Evolutionary conservation across 1,140 invertebrate genomes (phyloP).

Genomic region (Polypedilum pembai): DNA sequence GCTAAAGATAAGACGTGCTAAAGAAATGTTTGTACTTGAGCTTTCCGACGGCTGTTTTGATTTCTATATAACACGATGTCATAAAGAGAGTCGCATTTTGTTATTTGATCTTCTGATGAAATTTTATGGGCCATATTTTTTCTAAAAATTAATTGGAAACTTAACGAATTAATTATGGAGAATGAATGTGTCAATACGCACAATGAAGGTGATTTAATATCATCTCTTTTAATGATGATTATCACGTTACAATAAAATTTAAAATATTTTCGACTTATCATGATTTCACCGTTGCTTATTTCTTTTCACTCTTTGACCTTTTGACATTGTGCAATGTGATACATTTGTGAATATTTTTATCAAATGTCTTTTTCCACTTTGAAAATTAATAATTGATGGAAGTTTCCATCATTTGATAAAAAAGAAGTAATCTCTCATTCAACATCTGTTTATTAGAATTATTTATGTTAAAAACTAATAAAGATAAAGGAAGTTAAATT

Average conservation of each 20-base stretch:
- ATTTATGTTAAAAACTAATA: no score
- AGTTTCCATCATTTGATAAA: background rate
- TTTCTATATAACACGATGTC: background rate
- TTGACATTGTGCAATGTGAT: background rate
- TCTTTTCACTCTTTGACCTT: background rate
- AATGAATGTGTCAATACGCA: background rate
- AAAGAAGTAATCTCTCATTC: no score
- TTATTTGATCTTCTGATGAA: slow-evolving; percentile 19
- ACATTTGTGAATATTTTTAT: background rate
- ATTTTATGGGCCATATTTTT: background rate
- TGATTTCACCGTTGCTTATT: background rate
- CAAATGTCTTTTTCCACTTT: background rate
- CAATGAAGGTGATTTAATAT: no score
- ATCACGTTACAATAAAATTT: background rate
- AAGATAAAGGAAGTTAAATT: background rate
- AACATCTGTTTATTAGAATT: no score
- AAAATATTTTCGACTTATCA: background rate
- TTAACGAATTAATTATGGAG: slow-evolving; percentile 8
- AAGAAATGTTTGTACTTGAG: background rate
- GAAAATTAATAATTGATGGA: background rate
- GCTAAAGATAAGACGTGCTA: background rate
- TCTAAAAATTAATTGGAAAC: background rate
- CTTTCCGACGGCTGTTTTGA: background rate
- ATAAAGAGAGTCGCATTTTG: background rate
- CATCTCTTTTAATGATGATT: no score